These are phyloP conservation scores for Adelges cooleyi DNA, from an alignment of 1,140 invertebrate species.

Conservation along the genomic window DNA sequence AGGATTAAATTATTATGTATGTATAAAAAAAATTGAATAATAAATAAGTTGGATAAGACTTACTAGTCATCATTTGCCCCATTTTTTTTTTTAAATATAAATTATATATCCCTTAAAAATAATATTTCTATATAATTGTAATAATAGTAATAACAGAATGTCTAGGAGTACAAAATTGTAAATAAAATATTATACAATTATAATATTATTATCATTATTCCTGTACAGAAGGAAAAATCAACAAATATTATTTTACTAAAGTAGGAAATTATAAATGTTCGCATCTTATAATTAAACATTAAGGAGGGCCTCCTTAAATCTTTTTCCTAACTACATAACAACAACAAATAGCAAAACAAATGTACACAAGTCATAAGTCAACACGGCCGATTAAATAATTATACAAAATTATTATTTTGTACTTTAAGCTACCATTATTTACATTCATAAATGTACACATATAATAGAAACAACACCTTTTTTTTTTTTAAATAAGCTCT, in stretches of 20 bases:
- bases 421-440: conserved; percentile 28
- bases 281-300: conserved; percentile 2
- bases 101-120: conserved; percentile 25
- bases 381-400: conserved; percentile 18
- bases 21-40: conserved; percentile 21
- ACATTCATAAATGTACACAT: conserved; percentile 25
- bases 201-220: conserved; percentile 19
- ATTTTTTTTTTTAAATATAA: conserved; percentile 19
- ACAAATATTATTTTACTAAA: conserved; percentile 29
- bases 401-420: conserved; percentile 28
- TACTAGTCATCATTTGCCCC: conserved; percentile 11
- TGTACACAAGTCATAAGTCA: conserved; percentile 24
- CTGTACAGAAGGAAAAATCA: conserved; percentile 29
- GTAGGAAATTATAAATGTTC: conserved; percentile 28
- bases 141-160: conserved; percentile 27
- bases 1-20: conserved; percentile 14
- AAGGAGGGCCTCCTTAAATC: conserved; percentile 14
- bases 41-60: conserved; percentile 26
- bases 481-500: conserved; percentile 9
- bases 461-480: conserved; percentile 17
- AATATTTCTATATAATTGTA: conserved; percentile 18
- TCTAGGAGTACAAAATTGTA: conserved; percentile 28
- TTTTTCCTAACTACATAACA: conserved; percentile 28
- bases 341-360: conserved; percentile 24
- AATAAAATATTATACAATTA: conserved; percentile 23